Conservation (phyloP, 1,140 invertebrate species). For the Ooceraea biroi region DNA sequence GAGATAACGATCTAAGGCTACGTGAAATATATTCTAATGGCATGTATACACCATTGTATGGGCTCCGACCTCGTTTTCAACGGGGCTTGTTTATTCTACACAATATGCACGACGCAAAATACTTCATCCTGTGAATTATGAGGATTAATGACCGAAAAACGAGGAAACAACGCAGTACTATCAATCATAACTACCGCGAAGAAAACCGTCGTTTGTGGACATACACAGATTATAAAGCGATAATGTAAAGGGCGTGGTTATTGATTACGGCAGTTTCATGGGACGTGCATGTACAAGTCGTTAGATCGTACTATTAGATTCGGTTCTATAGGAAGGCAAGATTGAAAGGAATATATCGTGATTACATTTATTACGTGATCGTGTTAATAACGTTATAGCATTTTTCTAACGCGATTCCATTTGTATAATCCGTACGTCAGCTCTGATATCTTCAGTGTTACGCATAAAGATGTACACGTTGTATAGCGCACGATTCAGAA, state of each 20-base stretch:
- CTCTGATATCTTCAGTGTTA: too few species aligned
- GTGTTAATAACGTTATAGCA: background rate
- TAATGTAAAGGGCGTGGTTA: slow-evolving; percentile 64
- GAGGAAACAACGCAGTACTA: slow-evolving; percentile 62
- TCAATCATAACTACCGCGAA: slow-evolving; percentile 72
- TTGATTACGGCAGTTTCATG: slow-evolving; percentile 57
- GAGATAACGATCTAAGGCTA: background rate
- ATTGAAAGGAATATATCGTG: slow-evolving; percentile 17
- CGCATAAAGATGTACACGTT: background rate
- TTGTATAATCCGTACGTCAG: background rate
- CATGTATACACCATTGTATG: background rate
- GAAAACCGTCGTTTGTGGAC: slow-evolving; percentile 63
- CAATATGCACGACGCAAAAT: slow-evolving; percentile 58
- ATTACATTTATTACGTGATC: slow-evolving; percentile 1
- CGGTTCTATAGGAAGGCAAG: slow-evolving; percentile 8
- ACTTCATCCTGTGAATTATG: slow-evolving; percentile 69
- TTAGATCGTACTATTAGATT: slow-evolving; percentile 30
- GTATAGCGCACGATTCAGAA: background rate
- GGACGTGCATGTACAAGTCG: slow-evolving; percentile 8
- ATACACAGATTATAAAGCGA: slow-evolving; percentile 66
- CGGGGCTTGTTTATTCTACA: slow-evolving; percentile 46
- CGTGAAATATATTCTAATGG: slow-evolving; percentile 31
- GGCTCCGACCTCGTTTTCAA: slow-evolving; percentile 38
- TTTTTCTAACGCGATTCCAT: background rate
- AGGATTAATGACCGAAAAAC: slow-evolving; percentile 72